These are phyloP conservation scores for Lasius fuliginosus DNA, from an alignment of 2,888 invertebrate genomes.

Conservation along the genomic window DNA sequence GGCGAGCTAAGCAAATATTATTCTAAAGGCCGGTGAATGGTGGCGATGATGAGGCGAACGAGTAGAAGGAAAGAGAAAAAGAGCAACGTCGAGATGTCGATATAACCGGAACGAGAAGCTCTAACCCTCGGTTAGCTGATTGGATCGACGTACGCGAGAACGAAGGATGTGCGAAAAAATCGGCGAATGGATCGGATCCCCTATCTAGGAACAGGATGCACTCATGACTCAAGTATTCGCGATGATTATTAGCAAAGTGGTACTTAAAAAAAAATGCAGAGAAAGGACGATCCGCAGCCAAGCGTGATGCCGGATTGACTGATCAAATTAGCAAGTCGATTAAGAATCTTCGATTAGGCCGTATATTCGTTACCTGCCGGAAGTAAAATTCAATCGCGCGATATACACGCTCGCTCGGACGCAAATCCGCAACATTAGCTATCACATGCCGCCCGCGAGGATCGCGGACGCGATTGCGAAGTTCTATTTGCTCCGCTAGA, in stretches of 20 bases:
- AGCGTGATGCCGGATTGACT: slow-evolving; percentile 59
- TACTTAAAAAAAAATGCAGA: slow-evolving; percentile 27
- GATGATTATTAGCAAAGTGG: slow-evolving; percentile 59
- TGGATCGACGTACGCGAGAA: slow-evolving; percentile 49
- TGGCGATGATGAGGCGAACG: slow-evolving; percentile 56
- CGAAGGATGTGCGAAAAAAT: slow-evolving; percentile 31
- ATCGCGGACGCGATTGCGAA: slow-evolving; percentile 5
- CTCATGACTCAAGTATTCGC: slow-evolving; percentile 20
- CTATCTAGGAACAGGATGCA: neutral
- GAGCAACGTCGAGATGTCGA: slow-evolving; percentile 41
- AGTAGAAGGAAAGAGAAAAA: slow-evolving; percentile 36
- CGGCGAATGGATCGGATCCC: slow-evolving; percentile 24
- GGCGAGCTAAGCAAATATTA: slow-evolving; percentile 59
- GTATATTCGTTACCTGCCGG: slow-evolving; percentile 37
- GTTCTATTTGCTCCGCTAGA: slow-evolving; percentile 29
- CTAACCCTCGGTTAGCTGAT: slow-evolving; percentile 52
- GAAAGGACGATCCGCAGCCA: slow-evolving; percentile 51
- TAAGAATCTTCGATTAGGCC: slow-evolving; percentile 58
- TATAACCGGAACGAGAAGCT: slow-evolving; percentile 43
- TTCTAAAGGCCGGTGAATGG: slow-evolving; percentile 52
- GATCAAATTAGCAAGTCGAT: slow-evolving; percentile 65
- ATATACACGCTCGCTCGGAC: slow-evolving; percentile 13
- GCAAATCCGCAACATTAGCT: slow-evolving; percentile 2
- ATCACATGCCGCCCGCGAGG: slow-evolving; percentile 38
- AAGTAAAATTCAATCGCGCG: slow-evolving; percentile 57